Base-by-base conservation (phyloP, 1,140 invertebrate species). In the Mycetomoellerius zeteki region DNA sequence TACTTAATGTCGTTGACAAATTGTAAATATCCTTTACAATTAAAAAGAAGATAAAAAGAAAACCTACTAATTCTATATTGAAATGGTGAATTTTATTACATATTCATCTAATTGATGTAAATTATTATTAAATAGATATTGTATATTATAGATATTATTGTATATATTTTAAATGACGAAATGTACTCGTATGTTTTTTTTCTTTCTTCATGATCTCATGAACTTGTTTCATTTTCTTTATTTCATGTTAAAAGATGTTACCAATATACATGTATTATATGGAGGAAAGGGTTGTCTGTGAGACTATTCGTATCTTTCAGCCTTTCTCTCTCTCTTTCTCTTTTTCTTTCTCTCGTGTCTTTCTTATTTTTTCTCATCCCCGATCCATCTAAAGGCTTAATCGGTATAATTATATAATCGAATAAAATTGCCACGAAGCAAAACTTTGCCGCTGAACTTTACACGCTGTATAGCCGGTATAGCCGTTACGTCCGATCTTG, bases 351-450 rank as follows among this genome's bases (percentile, higher is more conserved):
- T 56, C 52, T 56, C 52, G 7, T 56, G n/a, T 56, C 8, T 24
- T 10, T 24, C 21, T 58, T 3, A 52, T 43, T 30, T 58, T 24
- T 47, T 27, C 47, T 21, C 47, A 19, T 33, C 12, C 19, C n/a
- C 54, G 54, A 56, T 56, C n/a, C n/a, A 5, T 12, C 21, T 60
- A 0, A 52, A 3, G 30, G 12, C 87, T 93, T 93, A 91, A 91
- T 86, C 89, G 90, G 92, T 93, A 94, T 93, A 94, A 94, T 94
- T 94, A 94, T 92, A 89, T 94, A 94, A 94, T 92, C 90, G 89
- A 93, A 94, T 93, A 91, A 92, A 93, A 92, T 88, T 85, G 52
- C 78, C 76, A 73, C 75, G 62, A 84, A 88, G 88, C 84, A 90
- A 85, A 89, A 92, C 75, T 37, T 8, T 14, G 27, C 89, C 73